phyloP scores from a whole-genome alignment of 1,140 invertebrate genomes.

The Anadara kagoshimensis region DNA sequence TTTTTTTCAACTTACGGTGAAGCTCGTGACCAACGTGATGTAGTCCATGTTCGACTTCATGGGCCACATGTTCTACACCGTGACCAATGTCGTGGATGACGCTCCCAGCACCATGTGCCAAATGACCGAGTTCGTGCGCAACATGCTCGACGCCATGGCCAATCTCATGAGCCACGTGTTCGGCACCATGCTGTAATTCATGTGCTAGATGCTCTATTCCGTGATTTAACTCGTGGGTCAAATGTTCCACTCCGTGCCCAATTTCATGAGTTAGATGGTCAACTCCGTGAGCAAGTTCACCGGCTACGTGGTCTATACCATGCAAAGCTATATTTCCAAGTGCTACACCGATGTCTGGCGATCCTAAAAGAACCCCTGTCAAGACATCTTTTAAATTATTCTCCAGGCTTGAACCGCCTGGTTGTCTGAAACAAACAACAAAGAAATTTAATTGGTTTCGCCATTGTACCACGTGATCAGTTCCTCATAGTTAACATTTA shows the following conservation, averaged over 20 bases:
- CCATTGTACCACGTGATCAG: not conserved
- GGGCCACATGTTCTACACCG: constrained; percentile 1
- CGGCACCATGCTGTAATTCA: constrained; percentile 1
- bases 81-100: not conserved
- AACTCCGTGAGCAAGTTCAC: not conserved
- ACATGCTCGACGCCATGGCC: constrained; percentile 4
- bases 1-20: not conserved
- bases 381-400: too few relatives aligned
- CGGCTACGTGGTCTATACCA: not conserved
- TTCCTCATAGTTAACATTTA: not conserved
- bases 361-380: too few relatives aligned
- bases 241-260: not conserved
- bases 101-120: not conserved
- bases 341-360: not conserved
- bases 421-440: not conserved
- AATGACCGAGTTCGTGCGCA: not conserved
- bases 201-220: constrained; percentile 3
- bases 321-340: not conserved
- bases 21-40: constrained; percentile 1
- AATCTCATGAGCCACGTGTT: constrained; percentile 4
- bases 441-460: not conserved
- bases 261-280: not conserved
- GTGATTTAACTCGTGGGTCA: not conserved
- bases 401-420: too few relatives aligned
- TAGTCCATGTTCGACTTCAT: constrained; percentile 1